Conservation (phyloP, 2,888 invertebrate genomes). For the Lasioglossum pauxillum region DNA sequence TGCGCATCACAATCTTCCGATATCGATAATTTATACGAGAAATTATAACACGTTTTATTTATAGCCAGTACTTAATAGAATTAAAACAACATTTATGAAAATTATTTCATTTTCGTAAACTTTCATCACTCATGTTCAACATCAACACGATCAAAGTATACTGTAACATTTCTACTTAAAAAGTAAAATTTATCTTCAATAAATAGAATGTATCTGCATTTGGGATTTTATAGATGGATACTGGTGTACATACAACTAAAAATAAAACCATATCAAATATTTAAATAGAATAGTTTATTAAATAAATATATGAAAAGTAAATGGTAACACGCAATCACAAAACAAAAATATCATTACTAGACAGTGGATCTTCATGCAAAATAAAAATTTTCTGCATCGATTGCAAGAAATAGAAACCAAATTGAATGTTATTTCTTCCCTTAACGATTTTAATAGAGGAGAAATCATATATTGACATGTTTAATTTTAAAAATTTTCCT, state of each 20-base stretch:
- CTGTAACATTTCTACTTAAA: neutral
- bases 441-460: no score
- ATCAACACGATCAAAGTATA: neutral
- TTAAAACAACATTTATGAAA: neutral
- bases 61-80: conserved; percentile 23
- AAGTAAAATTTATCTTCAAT: neutral
- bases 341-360: neutral
- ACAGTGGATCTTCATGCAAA: no score
- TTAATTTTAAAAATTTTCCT: no score
- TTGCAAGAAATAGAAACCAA: no score
- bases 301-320: conserved; percentile 28
- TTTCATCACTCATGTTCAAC: neutral
- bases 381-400: no score
- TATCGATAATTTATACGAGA: conserved; percentile 63
- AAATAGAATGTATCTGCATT: conserved; percentile 9
- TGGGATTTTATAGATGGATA: neutral
- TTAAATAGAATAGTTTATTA: conserved; percentile 22
- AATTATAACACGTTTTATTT: conserved; percentile 58
- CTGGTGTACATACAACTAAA: neutral
- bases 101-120: conserved; percentile 5
- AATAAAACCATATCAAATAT: neutral
- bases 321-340: neutral
- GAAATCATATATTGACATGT: no score
- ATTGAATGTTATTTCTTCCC: no score
- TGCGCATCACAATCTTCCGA: conserved; percentile 67